phyloP scores from a whole-genome alignment of 2,888 invertebrate genomes.

The Anthrax anthrax region DNA sequence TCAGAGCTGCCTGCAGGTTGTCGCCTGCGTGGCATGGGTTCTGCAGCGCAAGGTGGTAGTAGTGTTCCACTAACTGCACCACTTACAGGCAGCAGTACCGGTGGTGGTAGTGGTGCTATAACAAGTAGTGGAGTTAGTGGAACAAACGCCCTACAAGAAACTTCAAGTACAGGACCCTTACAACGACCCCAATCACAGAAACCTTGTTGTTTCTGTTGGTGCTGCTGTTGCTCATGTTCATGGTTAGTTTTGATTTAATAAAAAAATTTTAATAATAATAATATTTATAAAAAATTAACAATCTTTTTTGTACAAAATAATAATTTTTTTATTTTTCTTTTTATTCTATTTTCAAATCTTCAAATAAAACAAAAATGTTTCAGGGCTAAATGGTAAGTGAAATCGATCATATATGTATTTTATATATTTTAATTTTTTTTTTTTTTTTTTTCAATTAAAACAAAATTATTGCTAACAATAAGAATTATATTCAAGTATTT shows the following conservation, averaged over 20 bases:
- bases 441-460: no score
- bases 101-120: slow-evolving; percentile 19
- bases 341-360: no score
- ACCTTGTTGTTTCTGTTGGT: slow-evolving; percentile 53
- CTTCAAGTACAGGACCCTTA: slow-evolving; percentile 25
- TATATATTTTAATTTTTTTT: no score
- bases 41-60: slow-evolving; percentile 25
- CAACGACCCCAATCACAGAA: slow-evolving; percentile 37
- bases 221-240: slow-evolving; percentile 56
- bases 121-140: slow-evolving; percentile 21
- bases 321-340: no score
- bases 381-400: slow-evolving; percentile 34
- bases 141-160: slow-evolving; percentile 28
- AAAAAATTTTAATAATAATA: no score
- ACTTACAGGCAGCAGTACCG: slow-evolving; percentile 17
- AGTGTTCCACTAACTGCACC: slow-evolving; percentile 21
- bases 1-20: slow-evolving; percentile 37
- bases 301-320: no score
- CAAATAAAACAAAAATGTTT: no score
- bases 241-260: slow-evolving; percentile 37
- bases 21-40: slow-evolving; percentile 35
- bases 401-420: no score
- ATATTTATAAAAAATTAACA: no score
- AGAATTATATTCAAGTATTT: no score
- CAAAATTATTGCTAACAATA: no score